A percentile compares a stretch with the other conserved stretches of the same genome.
Evolutionary conservation across 2,113 vertebrate genomes (phyloP).

Genomic region (Trichechus manatus): DNA sequence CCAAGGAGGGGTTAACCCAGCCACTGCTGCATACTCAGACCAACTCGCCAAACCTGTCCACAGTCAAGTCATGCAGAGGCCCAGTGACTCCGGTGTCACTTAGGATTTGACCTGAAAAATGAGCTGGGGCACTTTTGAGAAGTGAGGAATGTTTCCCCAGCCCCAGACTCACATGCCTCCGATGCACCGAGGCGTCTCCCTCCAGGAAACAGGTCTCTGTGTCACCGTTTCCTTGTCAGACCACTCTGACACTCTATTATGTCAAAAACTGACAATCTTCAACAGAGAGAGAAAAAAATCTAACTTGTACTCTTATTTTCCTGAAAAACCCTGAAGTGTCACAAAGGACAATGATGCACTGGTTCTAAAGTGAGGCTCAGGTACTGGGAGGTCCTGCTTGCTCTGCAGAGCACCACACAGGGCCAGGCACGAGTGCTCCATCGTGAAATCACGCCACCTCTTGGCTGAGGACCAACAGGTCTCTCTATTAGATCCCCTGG

Average conservation of each 20-base stretch:
- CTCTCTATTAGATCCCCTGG: background rate
- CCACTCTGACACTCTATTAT: background rate
- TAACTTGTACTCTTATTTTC: slow-evolving; percentile 19
- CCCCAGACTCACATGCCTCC: background rate
- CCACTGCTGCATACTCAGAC: background rate
- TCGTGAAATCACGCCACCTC: fast-evolving
- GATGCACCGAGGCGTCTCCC: background rate
- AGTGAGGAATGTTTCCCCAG: background rate
- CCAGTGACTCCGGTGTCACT: background rate
- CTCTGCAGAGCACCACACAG: background rate
- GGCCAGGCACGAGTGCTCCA: background rate
- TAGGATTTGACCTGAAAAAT: background rate
- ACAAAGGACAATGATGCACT: background rate
- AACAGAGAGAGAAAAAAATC: background rate
- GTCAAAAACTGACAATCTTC: background rate
- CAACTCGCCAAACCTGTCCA: background rate
- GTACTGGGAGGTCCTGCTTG: background rate
- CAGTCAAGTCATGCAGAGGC: background rate
- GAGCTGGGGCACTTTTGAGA: background rate
- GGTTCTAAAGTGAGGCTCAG: background rate
- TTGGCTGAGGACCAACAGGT: background rate
- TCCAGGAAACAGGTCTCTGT: background rate
- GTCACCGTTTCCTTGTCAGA: background rate
- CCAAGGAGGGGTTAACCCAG: background rate
- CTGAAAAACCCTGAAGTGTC: slow-evolving; percentile 22